Base-by-base conservation (phyloP, 2,888 invertebrate species). In the Oscheius sp. region DNA sequence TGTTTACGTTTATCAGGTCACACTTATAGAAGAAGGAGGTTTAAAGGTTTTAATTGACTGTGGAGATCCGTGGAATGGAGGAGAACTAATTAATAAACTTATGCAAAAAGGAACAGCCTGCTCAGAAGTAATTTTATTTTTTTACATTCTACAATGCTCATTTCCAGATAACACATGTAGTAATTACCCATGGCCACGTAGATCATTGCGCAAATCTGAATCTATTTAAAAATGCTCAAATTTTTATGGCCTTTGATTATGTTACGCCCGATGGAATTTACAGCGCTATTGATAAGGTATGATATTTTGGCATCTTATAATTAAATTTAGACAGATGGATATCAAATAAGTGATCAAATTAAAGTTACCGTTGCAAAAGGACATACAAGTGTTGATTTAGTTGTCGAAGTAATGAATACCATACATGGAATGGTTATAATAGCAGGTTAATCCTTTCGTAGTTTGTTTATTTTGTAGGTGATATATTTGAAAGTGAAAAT, bases 181-280 rank as follows among this genome's bases (percentile, higher is more conserved):
- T 81, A 12, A 71, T 81, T 1, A 79, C 81, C 13, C 81, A 81
- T 58, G 79, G 79, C 9, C 81, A 81, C 41, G n/a, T 79, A n/a
- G 79, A 81, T 69, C 79, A 81, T 61, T 79, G 81, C 59, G 78
- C 72, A 2, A 81, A 81, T 49, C 7, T 79, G 43, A 69, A 72
- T 12, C 49, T 78, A 0, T 81, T 81, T 58, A 66, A 63, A 16
- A 68, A 76, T 43, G 76, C 81, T 1, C 66, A 52, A 18, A 41
- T 77, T 23, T 74, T 76, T 6, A 77, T 81, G 79, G 81, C 76
- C 49, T 27, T 25, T 25, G 81, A 81, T 68, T 29, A 41, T 41
- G 71, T 35, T 12, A 58, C 61, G n/a, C 43, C 69, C 6, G 55
- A 69, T 18, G 18, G 69, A 45, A 41, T 69, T 18, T 49, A 73